Evolutionary conservation across 2,888 invertebrate species (phyloP).

Genomic region (Hemithea aestivaria): DNA sequence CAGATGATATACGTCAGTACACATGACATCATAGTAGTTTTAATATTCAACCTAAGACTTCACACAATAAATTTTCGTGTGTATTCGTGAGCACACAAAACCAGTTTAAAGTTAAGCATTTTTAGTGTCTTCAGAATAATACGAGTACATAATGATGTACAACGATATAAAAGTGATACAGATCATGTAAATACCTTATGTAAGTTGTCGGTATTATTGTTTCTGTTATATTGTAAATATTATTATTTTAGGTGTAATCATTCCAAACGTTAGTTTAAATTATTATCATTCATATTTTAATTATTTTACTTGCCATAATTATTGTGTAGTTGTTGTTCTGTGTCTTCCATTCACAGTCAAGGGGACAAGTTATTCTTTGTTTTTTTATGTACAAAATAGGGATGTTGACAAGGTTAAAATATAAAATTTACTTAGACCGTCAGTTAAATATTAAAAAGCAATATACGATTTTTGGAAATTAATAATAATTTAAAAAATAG

Average conservation of each 20-base stretch:
- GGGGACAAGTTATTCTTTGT: constrained; percentile 62
- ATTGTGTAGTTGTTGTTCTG: constrained; percentile 58
- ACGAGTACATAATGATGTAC: constrained; percentile 7
- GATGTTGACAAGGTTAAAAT: no score
- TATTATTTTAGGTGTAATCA: constrained; percentile 59
- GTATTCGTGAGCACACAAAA: no score
- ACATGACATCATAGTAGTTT: no score
- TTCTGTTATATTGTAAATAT: constrained; percentile 73
- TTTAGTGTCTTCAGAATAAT: constrained; percentile 9
- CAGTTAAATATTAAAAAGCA: no score
- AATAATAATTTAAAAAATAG: no score
- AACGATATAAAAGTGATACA: constrained; percentile 33
- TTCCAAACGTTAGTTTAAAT: constrained; percentile 73
- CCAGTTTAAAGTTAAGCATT: not conserved
- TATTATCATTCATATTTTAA: constrained; percentile 69
- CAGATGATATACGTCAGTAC: no score
- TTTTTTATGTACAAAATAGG: constrained; percentile 67
- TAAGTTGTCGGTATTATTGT: constrained; percentile 50
- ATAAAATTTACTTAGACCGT: no score
- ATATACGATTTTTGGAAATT: no score
- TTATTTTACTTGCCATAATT: constrained; percentile 71
- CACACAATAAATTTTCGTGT: no score
- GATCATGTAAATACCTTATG: constrained; percentile 42
- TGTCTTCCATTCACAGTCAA: constrained; percentile 65
- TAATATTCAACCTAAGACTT: no score